Evolutionary conservation across 2,888 invertebrate genomes (phyloP).

Genomic region (Cistogaster globosa): DNA sequence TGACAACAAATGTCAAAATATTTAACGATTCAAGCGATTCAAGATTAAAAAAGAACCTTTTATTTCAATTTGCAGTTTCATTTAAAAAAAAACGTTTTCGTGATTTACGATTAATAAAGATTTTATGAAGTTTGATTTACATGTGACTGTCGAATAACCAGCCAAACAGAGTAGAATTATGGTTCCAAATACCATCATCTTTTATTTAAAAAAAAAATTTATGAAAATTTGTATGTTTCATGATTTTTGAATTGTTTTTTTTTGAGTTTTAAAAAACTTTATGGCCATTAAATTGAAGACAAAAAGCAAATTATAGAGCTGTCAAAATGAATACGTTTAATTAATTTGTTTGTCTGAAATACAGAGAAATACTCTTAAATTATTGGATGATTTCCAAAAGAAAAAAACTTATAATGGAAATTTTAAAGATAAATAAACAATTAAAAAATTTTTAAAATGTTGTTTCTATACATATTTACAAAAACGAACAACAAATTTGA

Average conservation of each 20-base stretch:
- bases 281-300: slow-evolving; percentile 31
- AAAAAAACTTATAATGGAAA: not conserved
- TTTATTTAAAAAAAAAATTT: slow-evolving; percentile 1
- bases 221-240: not conserved
- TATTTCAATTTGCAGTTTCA: slow-evolving; percentile 31
- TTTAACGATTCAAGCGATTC: slow-evolving; percentile 65
- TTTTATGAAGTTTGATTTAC: slow-evolving; percentile 66
- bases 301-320: slow-evolving; percentile 37
- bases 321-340: slow-evolving; percentile 47
- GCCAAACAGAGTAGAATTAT: not conserved
- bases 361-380: not conserved
- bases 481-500: too few relatives aligned
- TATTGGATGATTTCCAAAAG: slow-evolving; percentile 24
- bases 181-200: slow-evolving; percentile 2
- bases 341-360: slow-evolving; percentile 43
- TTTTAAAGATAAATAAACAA: not conserved
- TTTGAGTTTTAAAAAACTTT: slow-evolving; percentile 10
- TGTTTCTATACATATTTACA: too few relatives aligned
- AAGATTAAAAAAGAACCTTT: slow-evolving; percentile 13
- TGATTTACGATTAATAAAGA: slow-evolving; percentile 71
- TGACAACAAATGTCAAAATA: slow-evolving; percentile 71
- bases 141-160: slow-evolving; percentile 19
- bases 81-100: slow-evolving; percentile 23
- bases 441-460: not conserved
- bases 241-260: not conserved